Percentiles rank a stretch among this genome's conserved stretches.
Evolutionary conservation across 2,888 invertebrate species (phyloP).

Genomic region (Himalopsyche tibetana): DNA sequence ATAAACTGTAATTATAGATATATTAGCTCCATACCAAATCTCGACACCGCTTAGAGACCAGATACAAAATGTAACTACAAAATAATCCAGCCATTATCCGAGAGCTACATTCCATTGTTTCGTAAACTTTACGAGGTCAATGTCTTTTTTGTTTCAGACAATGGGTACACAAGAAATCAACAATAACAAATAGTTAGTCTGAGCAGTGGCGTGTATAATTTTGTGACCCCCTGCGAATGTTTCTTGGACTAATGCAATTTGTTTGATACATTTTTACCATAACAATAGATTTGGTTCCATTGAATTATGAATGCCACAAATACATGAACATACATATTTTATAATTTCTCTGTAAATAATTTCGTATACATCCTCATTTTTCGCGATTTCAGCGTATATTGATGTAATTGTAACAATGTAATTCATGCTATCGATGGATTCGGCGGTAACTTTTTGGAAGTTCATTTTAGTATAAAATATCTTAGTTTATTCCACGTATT

Average conservation of each 20-base stretch:
- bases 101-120: slow-evolving; percentile 40
- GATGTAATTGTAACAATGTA: too few species aligned
- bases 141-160: slow-evolving; percentile 37
- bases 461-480: too few species aligned
- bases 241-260: background rate
- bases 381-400: too few species aligned
- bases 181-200: slow-evolving; percentile 14
- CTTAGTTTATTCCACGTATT: too few species aligned
- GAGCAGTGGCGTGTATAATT: slow-evolving; percentile 15
- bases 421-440: too few species aligned
- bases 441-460: too few species aligned
- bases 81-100: background rate
- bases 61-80: background rate
- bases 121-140: slow-evolving; percentile 37
- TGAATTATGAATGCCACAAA: background rate
- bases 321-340: background rate
- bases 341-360: background rate
- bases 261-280: background rate
- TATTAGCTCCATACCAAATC: background rate
- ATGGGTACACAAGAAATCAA: slow-evolving; percentile 14
- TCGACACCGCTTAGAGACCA: background rate
- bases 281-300: background rate
- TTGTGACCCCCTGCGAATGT: background rate
- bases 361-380: background rate
- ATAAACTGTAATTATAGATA: background rate